Conservation (phyloP, 2,113 vertebrate genomes). For the Glaucidium brasilianum region DNA sequence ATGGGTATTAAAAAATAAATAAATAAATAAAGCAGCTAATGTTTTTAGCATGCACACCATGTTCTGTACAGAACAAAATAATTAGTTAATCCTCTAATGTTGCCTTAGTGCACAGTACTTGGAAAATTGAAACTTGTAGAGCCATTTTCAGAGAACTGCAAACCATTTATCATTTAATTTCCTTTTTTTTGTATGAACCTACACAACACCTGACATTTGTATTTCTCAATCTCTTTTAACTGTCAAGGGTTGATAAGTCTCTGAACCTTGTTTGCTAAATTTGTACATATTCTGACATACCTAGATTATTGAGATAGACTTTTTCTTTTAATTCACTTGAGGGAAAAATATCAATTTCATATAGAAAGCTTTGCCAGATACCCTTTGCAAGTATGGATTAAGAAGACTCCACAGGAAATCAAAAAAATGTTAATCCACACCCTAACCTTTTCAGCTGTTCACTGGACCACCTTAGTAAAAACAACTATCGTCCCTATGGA, state of each 20-base stretch:
- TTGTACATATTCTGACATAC: neutral
- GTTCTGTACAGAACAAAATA: constrained; percentile 31
- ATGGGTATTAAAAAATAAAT: neutral
- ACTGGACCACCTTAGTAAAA: constrained; percentile 54
- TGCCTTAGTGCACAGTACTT: constrained; percentile 17
- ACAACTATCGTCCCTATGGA: constrained; percentile 24
- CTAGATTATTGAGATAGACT: neutral
- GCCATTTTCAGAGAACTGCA: constrained; percentile 22
- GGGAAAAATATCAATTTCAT: neutral
- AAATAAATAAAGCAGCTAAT: neutral
- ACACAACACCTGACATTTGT: neutral
- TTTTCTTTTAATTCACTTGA: neutral
- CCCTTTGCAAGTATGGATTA: neutral
- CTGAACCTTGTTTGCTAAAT: neutral
- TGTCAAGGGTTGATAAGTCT: neutral
- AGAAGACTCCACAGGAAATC: constrained; percentile 40
- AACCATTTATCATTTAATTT: constrained; percentile 26
- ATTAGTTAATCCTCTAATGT: constrained; percentile 26
- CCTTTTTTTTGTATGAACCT: neutral
- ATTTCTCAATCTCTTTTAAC: constrained; percentile 9
- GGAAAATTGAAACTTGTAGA: constrained; percentile 26
- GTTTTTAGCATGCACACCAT: neutral
- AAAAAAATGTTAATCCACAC: constrained; percentile 15
- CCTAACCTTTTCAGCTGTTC: constrained; percentile 56
- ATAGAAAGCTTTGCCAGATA: neutral